These are phyloP conservation scores for Scophthalmus maximus DNA, from an alignment of 2,113 vertebrate genomes.

Conservation along the genomic window DNA sequence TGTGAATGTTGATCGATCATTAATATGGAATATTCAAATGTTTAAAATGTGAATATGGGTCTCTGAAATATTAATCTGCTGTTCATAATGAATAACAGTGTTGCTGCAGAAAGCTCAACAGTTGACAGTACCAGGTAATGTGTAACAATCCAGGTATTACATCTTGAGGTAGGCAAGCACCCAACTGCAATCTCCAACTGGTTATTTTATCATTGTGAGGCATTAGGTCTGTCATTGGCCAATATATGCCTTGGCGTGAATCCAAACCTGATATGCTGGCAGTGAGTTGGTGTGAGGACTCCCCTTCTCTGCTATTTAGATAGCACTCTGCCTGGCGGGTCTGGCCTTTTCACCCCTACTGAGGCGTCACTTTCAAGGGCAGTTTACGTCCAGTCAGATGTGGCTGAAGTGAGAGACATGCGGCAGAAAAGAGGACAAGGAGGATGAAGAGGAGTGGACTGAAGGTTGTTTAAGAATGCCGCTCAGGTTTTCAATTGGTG, in stretches of 20 bases:
- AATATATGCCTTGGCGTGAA: constrained; percentile 49
- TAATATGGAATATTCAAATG: constrained; percentile 22
- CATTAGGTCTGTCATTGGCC: constrained; percentile 57
- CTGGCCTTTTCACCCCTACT: constrained; percentile 54
- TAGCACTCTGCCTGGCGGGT: constrained; percentile 56
- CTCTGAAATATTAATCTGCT: constrained; percentile 8
- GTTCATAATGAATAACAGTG: background rate
- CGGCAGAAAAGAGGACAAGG: constrained; percentile 43
- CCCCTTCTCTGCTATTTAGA: constrained; percentile 58
- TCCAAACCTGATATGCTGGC: constrained; percentile 59
- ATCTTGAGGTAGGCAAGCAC: constrained; percentile 36
- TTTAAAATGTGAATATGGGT: background rate
- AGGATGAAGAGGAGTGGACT: constrained; percentile 27
- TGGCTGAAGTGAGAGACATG: constrained; percentile 41
- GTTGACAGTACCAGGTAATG: constrained; percentile 29
- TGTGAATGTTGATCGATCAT: constrained; percentile 38
- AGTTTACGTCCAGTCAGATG: constrained; percentile 56
- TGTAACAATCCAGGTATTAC: constrained; percentile 27
- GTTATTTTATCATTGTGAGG: constrained; percentile 66
- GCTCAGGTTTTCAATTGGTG: constrained; percentile 78
- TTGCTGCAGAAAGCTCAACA: background rate
- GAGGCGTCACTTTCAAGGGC: constrained; percentile 56
- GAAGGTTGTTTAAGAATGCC: constrained; percentile 75
- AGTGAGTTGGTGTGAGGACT: constrained; percentile 50
- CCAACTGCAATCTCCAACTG: constrained; percentile 56